These are phyloP conservation scores for Torymus tubicola DNA, from an alignment of 2,888 invertebrate genomes.

Conservation along the genomic window DNA sequence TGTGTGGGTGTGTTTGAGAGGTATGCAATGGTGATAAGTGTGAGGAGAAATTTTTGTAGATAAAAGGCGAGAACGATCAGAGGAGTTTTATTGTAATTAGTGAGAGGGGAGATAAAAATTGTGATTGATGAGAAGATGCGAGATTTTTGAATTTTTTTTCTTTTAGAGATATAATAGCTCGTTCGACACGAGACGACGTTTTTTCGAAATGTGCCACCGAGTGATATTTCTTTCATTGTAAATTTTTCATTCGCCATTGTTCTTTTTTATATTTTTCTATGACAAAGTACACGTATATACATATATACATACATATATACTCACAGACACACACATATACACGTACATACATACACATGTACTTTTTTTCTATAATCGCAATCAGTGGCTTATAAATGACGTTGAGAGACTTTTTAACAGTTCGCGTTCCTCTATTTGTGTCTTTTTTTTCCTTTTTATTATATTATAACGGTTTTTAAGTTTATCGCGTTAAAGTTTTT, in stretches of 20 bases:
- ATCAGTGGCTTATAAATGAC: slow-evolving; percentile 15
- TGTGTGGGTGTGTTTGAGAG: no score
- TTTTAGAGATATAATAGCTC: not conserved
- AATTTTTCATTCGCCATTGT: slow-evolving; percentile 54
- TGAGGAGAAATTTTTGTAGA: no score
- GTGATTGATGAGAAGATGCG: no score
- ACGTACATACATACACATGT: not conserved
- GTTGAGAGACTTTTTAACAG: no score
- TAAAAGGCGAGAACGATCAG: no score
- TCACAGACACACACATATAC: no score
- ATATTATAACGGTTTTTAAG: slow-evolving; percentile 12
- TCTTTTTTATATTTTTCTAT: slow-evolving; percentile 59
- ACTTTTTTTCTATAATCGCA: slow-evolving; percentile 29
- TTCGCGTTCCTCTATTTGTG: slow-evolving; percentile 6
- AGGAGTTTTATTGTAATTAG: no score
- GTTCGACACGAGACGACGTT: not conserved
- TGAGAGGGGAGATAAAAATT: no score
- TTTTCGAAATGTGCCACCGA: slow-evolving; percentile 49
- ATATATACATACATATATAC: no score
- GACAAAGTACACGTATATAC: slow-evolving; percentile 14
- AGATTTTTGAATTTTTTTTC: no score
- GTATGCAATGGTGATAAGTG: no score
- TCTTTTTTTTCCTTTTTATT: slow-evolving; percentile 11
- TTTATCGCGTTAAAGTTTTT: slow-evolving; percentile 6
- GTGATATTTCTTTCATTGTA: slow-evolving; percentile 56